phyloP scores from a whole-genome alignment of 2,797 vertebrate species.

The Anguilla megastoma region DNA sequence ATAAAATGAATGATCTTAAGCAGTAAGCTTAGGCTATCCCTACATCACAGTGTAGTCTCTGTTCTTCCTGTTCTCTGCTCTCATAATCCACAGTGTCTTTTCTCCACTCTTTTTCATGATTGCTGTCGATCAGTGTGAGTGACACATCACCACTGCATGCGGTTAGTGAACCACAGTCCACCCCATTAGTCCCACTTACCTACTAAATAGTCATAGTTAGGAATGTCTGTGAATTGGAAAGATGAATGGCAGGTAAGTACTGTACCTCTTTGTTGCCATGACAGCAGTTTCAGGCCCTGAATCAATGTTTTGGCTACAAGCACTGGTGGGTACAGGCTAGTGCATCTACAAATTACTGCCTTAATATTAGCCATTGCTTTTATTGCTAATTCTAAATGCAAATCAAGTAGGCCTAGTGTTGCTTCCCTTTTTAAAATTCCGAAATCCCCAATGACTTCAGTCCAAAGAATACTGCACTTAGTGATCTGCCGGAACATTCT shows the following conservation, averaged over 20 bases:
- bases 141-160: constrained; percentile 32
- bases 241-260: constrained; percentile 62
- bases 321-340: constrained; percentile 29
- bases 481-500: constrained; percentile 41
- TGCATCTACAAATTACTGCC: constrained; percentile 32
- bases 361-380: constrained; percentile 61
- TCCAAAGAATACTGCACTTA: constrained; percentile 45
- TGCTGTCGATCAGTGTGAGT: constrained; percentile 15
- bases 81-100: neutral
- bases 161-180: constrained; percentile 10
- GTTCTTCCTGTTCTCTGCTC: neutral
- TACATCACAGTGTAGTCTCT: neutral
- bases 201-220: constrained; percentile 73
- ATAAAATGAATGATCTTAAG: neutral
- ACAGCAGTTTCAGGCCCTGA: constrained; percentile 27
- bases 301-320: constrained; percentile 44
- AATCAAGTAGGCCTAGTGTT: constrained; percentile 59
- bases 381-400: constrained; percentile 60
- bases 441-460: constrained; percentile 49
- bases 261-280: constrained; percentile 39
- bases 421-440: constrained; percentile 34
- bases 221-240: constrained; percentile 77
- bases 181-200: constrained; percentile 68
- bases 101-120: neutral
- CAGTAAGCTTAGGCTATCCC: neutral